phyloP scores from a whole-genome alignment of 2,113 vertebrate genomes.

The Campylomormyrus tamandua region DNA sequence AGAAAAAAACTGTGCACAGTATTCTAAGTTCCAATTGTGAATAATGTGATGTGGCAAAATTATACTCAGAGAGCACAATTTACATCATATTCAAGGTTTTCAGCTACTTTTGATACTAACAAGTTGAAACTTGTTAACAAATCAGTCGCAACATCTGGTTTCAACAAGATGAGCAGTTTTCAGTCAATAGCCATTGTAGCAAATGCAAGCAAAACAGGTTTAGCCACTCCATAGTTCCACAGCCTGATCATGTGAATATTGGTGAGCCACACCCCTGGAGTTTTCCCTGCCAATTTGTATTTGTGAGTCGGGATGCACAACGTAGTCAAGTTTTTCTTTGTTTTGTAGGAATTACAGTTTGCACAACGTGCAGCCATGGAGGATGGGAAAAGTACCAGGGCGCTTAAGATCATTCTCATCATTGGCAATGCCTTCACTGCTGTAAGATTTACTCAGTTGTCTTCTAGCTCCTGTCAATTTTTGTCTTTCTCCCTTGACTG shows the following conservation, averaged over 20 bases:
- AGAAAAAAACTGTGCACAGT: not conserved
- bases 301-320: not conserved
- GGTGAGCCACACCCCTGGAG: not conserved
- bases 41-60: not conserved
- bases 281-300: not conserved
- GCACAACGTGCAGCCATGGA: slow-evolving; percentile 27
- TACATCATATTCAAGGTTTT: not conserved
- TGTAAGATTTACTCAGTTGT: slow-evolving; percentile 27
- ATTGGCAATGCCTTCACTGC: slow-evolving; percentile 28
- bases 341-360: not conserved
- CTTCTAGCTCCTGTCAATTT: not conserved
- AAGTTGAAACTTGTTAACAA: not conserved
- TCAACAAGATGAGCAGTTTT: not conserved
- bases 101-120: not conserved
- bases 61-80: not conserved
- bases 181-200: not conserved
- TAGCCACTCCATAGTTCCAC: not conserved
- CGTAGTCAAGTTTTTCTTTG: not conserved
- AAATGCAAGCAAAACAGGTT: slow-evolving; percentile 4
- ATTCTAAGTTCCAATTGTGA: not conserved
- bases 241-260: not conserved
- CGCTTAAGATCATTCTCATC: slow-evolving; percentile 28
- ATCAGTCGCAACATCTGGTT: not conserved
- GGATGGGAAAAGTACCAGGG: not conserved
- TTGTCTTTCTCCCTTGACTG: not conserved